Percentiles rank a stretch among this genome's conserved stretches.
These are phyloP conservation scores for Eulemur coronatus DNA, from an alignment of 2,797 vertebrate species.

Conservation along the genomic window DNA sequence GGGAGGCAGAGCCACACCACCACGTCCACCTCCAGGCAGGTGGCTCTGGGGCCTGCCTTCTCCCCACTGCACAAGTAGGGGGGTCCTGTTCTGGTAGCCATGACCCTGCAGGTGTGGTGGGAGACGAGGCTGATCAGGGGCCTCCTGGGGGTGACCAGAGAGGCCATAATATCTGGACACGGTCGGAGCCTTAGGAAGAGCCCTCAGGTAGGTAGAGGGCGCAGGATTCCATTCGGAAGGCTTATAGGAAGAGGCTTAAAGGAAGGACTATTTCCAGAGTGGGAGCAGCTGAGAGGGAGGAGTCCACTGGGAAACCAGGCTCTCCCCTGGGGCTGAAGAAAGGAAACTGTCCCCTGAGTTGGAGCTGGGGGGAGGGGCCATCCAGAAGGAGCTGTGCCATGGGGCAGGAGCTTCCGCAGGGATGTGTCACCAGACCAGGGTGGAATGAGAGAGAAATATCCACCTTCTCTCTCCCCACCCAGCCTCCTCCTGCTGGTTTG, in stretches of 20 bases:
- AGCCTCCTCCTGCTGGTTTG: neutral
- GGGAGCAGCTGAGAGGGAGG: neutral
- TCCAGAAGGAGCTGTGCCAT: neutral
- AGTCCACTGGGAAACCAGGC: neutral
- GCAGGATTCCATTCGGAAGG: neutral
- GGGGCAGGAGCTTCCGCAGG: neutral
- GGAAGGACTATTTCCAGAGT: neutral
- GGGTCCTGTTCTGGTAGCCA: neutral
- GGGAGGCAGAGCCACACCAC: neutral
- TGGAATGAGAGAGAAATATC: neutral
- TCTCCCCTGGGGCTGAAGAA: neutral
- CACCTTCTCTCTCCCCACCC: neutral
- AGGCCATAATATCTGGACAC: neutral
- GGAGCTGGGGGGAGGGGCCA: neutral
- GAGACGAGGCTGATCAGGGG: neutral
- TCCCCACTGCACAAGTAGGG: no score
- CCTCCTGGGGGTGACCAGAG: fast-evolving
- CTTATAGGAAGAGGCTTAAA: neutral
- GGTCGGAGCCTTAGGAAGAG: neutral
- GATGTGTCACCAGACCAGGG: neutral
- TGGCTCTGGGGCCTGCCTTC: neutral
- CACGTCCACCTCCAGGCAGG: neutral
- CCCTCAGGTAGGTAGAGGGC: no score
- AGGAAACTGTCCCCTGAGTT: neutral
- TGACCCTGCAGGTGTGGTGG: fast-evolving